Base-by-base conservation (phyloP, 2,797 vertebrate genomes). In the Coracias cyanogaster region DNA sequence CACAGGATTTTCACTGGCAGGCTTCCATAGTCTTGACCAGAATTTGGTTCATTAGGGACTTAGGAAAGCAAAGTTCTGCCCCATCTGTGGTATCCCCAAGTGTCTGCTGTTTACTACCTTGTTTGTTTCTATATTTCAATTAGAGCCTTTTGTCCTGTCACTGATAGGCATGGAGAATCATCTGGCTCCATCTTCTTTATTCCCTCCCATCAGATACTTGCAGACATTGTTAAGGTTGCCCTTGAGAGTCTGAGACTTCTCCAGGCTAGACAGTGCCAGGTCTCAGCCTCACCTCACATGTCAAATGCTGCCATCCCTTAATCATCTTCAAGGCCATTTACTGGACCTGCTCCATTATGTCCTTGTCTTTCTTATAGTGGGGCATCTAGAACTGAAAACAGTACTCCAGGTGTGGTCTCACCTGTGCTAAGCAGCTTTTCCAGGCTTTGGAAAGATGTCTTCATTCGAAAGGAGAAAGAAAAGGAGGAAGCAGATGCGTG, bases 221-320 rank as follows among this genome's bases (percentile, higher is more conserved):
- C 4, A 66, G 15, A 29, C 4, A 2, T 1, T 5, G 6, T 3
- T 7, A 1, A 14, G 45, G 35, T 15, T 67, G 10, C 21, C 45
- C 12, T 43, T 22, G 61, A 24, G 49, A 43, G 64, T 14, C 37
- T 4, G 54, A 16, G 64, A 13, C 37, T 82, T 58, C 72, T 80
- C 35, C 21, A 28, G 52, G 65, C 46, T 70, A 15, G 25, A 17
- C 77, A 31, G 55, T 25, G n/a, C 33, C 55, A 57, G 60, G 41
- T 60, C 48, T 25, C 15, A 55, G 43, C 55, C 33, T 70, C 21
- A 0, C 52, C 18, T 80, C 51, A 8, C 0, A 0, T 25, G n/a
- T 4, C 62, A 16, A 41, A 9, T 31, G 51, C 61, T 91, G 69
- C 60, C 39, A 2, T 19, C 35, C 55, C 46, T 52, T 66, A 0